These are phyloP conservation scores for Diacarnus erythraeanus DNA, from an alignment of 37 sponge, comb jelly and placozoan genomes.

Conservation along the genomic window DNA sequence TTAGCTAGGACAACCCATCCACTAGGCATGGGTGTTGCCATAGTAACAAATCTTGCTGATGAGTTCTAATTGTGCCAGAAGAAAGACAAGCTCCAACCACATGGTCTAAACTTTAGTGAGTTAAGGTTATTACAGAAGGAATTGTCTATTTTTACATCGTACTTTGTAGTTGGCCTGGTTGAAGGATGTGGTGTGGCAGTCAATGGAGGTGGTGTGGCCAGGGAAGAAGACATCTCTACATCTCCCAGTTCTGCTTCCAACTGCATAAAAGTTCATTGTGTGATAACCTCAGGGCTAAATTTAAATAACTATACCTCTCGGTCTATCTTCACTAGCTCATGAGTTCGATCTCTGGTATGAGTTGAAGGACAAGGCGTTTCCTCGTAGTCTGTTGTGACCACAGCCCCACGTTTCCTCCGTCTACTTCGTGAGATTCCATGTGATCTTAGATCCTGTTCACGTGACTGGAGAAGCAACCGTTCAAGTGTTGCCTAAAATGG, in stretches of 20 bases:
- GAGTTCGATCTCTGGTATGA: not conserved
- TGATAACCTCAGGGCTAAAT: not conserved
- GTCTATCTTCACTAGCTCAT: not conserved
- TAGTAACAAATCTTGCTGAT: no score
- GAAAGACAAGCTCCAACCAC: not conserved
- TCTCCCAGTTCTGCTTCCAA: conserved; percentile 33
- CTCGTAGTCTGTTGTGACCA: not conserved
- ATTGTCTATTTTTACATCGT: not conserved
- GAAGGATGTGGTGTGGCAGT: not conserved
- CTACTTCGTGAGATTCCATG: not conserved
- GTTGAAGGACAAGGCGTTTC: not conserved
- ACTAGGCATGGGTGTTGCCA: no score
- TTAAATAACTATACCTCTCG: conserved; percentile 1
- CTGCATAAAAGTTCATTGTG: not conserved
- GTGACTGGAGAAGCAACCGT: conserved; percentile 29
- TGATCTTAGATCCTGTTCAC: conserved; percentile 1
- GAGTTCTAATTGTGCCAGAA: not conserved
- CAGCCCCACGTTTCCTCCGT: conserved; percentile 7
- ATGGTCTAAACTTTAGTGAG: not conserved
- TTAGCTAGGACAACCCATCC: no score
- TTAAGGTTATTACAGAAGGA: not conserved
- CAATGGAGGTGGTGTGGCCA: conserved; percentile 5
- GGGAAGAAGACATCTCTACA: conserved; percentile 20
- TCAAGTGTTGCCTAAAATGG: conserved; percentile 31
- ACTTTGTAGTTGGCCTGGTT: conserved; percentile 30